Evolutionary conservation across 2,797 vertebrate species (phyloP), one percentile per base, ranked within the genome.

Genomic region (Myripristis murdjan): DNA sequence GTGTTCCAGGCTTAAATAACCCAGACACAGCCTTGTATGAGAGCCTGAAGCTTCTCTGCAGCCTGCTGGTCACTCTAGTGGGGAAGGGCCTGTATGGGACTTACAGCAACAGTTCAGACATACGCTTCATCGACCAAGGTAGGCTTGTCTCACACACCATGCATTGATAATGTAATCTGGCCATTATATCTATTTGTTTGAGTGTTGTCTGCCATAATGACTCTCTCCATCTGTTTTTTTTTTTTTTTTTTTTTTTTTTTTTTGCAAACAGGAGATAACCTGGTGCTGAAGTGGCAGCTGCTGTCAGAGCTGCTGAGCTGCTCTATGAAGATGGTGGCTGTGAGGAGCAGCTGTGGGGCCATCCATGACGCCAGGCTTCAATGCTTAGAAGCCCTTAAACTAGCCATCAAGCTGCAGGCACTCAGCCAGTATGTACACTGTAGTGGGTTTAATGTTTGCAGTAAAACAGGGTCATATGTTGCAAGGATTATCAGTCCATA

Each of bases 201-300:
- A 10, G 6, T 44, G 24, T 10, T 14, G 5, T 12, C 6, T 52
- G 15, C 2, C 8, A 37, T 54, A 8, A 37, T 43, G 35, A 24
- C 8, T 12, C 15, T 39, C 2, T n/a, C 10, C 4, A 7, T 35
- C 31, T 10, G 12, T 15, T 9, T 11, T 14, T 70, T 35, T 2
- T 1, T n/a, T n/a, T n/a, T n/a, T n/a, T n/a, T n/a, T n/a, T n/a
- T n/a, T n/a, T n/a, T n/a, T n/a, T n/a, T n/a, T n/a, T n/a, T n/a
- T 28, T 33, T 76, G 1, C 69, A 64, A 49, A 10, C 76, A 96
- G 98, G 96, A 52, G 95, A 97, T 49, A 97, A 96, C 85, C 70
- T 98, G 70, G 71, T 96, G 43, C 88, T 97, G 72, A 99, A 98
- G 87, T 99, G 97, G 97, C 95, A 96, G 81, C 90, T 98, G 73